phyloP scores from a whole-genome alignment of 2,888 invertebrate species.

The Eupithecia subumbrata region DNA sequence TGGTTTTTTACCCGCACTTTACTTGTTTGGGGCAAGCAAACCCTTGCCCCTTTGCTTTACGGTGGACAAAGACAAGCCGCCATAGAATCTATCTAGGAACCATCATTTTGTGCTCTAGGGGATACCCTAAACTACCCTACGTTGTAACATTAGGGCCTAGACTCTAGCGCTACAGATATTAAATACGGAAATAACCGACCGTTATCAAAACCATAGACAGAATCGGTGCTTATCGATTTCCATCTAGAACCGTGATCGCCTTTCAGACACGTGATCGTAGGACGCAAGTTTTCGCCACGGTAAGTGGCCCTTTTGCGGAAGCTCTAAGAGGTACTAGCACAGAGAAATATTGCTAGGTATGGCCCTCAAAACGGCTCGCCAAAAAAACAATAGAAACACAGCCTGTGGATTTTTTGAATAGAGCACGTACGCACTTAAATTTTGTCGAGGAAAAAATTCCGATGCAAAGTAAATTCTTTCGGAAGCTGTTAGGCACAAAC shows the following conservation, averaged over 20 bases:
- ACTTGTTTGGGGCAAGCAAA: neutral
- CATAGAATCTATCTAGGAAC: neutral
- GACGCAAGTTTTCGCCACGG: neutral
- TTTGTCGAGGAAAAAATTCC: slow-evolving; percentile 41
- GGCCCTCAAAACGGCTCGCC: neutral
- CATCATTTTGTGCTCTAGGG: neutral
- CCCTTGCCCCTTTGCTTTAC: neutral
- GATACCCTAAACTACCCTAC: neutral
- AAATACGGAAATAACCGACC: neutral
- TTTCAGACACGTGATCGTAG: neutral
- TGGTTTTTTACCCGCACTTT: slow-evolving; percentile 38
- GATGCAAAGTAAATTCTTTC: slow-evolving; percentile 34
- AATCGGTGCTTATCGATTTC: neutral
- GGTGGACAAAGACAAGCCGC: neutral
- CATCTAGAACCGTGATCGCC: neutral
- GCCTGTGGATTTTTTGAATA: neutral
- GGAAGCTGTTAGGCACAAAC: slow-evolving; percentile 7
- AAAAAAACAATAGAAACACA: slow-evolving; percentile 7
- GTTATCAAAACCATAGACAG: neutral
- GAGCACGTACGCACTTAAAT: slow-evolving; percentile 28
- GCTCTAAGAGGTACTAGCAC: neutral
- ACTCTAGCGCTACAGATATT: neutral
- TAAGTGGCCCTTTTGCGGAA: neutral
- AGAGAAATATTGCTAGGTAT: neutral
- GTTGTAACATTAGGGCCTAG: no score